phyloP scores from a whole-genome alignment of 2,888 invertebrate genomes.

The Hyposoter didymator region DNA sequence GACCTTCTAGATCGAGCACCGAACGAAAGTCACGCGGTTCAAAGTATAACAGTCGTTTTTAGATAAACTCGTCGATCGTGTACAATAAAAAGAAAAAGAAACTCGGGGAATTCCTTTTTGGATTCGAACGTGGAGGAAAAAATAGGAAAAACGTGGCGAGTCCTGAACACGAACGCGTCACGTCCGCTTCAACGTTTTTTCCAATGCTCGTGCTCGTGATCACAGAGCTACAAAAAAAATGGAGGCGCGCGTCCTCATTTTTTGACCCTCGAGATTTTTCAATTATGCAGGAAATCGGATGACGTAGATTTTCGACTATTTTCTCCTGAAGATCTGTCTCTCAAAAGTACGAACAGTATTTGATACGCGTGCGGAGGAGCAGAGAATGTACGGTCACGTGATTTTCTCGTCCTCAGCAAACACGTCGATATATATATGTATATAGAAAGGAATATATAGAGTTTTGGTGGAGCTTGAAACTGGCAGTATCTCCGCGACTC shows the following conservation, averaged over 20 bases:
- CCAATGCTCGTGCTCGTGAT: neutral
- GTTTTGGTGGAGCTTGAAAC: neutral
- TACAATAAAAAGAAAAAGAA: too few relatives aligned
- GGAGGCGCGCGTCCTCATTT: neutral
- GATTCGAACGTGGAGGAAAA: neutral
- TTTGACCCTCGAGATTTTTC: neutral
- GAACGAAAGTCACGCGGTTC: conserved; percentile 26
- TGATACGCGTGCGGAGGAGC: neutral
- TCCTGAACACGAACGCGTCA: neutral
- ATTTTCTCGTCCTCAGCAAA: neutral
- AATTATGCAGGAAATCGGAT: neutral
- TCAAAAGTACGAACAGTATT: neutral
- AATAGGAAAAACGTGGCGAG: neutral
- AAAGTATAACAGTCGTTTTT: neutral
- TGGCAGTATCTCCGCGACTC: conserved; percentile 56
- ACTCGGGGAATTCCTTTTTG: neutral
- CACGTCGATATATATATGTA: neutral
- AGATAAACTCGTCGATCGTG: neutral
- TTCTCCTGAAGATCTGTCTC: neutral
- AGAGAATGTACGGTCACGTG: neutral
- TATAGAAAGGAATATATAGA: neutral
- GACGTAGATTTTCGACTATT: neutral
- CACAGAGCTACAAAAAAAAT: neutral
- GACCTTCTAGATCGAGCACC: conserved; percentile 22
- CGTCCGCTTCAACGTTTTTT: neutral